Conservation (phyloP, 2,888 invertebrate genomes). For the Eilema griseolum region DNA sequence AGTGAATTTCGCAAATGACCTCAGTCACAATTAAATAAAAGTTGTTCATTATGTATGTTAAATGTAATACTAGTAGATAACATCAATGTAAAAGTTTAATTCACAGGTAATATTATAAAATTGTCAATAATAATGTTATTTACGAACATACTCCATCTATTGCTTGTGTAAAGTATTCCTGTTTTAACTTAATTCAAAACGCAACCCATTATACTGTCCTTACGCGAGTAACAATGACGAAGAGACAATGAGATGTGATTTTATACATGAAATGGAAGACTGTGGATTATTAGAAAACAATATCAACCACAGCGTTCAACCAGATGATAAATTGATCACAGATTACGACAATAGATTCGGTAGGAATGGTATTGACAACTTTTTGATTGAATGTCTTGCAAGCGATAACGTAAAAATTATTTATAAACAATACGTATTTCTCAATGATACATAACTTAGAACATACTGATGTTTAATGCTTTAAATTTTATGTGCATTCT, state of each 20-base stretch:
- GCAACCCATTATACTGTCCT: constrained; percentile 29
- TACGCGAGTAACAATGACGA: constrained; percentile 56
- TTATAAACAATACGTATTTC: constrained; percentile 40
- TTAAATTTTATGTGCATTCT: constrained; percentile 39
- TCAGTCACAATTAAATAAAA: background rate
- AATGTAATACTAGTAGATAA: background rate
- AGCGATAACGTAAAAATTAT: constrained; percentile 40
- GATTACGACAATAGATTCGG: constrained; percentile 52
- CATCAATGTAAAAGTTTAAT: constrained; percentile 1
- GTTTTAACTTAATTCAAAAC: constrained; percentile 20
- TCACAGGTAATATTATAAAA: background rate
- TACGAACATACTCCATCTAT: background rate
- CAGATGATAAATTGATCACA: constrained; percentile 61
- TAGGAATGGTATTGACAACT: constrained; percentile 58
- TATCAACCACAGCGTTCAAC: constrained; percentile 52
- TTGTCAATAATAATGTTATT: background rate
- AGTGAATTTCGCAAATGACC: constrained; percentile 4
- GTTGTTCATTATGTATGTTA: background rate
- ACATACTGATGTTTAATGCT: background rate
- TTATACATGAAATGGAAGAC: constrained; percentile 55
- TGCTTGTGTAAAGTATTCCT: background rate
- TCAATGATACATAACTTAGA: constrained; percentile 34
- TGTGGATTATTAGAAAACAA: constrained; percentile 68
- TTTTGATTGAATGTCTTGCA: constrained; percentile 60
- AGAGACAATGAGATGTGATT: constrained; percentile 57